Evolutionary conservation across 2,888 invertebrate genomes (phyloP).

Genomic region (Acleris holmiana): DNA sequence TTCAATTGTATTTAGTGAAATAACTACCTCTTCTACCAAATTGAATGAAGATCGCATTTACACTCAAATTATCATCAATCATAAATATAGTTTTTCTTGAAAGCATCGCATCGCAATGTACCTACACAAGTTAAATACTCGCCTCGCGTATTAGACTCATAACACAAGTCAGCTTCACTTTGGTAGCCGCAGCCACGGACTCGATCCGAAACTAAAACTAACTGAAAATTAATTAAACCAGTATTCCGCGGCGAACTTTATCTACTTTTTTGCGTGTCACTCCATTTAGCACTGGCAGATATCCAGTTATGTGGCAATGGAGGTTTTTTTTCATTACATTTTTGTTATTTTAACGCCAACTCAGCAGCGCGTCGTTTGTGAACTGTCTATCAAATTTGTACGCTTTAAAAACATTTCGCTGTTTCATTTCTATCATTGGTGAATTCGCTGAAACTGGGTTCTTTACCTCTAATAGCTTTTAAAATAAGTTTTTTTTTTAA

Average conservation of each 20-base stretch:
- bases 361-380: not conserved
- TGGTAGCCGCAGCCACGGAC: not conserved
- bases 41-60: too few species aligned
- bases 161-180: conserved; percentile 14
- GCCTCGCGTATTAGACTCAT: not conserved
- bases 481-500: too few species aligned
- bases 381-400: conserved; percentile 2
- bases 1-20: too few species aligned
- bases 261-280: conserved; percentile 21
- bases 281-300: conserved; percentile 12
- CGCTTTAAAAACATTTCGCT: too few species aligned
- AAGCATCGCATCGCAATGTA: too few species aligned
- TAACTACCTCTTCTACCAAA: too few species aligned
- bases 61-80: too few species aligned
- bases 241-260: conserved; percentile 5
- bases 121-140: too few species aligned
- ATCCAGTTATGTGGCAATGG: not conserved
- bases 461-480: too few species aligned
- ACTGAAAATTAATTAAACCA: conserved; percentile 29
- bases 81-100: too few species aligned
- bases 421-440: not conserved
- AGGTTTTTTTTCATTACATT: not conserved
- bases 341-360: not conserved
- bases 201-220: conserved; percentile 19
- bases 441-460: not conserved